Conservation (phyloP, 2,113 vertebrate genomes). For the Astur gentilis region DNA sequence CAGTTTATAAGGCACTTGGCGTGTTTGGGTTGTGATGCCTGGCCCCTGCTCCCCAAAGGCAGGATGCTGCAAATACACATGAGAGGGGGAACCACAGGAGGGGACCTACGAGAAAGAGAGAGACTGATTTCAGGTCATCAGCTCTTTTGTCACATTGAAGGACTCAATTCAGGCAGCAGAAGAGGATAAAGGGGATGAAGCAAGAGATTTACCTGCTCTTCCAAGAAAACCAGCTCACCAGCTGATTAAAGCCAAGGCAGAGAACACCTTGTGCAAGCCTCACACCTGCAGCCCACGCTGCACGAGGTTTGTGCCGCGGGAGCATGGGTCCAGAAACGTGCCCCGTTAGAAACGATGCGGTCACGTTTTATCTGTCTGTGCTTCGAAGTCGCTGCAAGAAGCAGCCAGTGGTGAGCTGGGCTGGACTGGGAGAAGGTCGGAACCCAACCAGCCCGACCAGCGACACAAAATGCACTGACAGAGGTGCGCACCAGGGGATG, state of each 20-base stretch:
- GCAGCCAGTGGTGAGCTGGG: neutral
- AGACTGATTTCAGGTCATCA: neutral
- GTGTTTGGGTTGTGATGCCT: neutral
- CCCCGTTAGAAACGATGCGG: fast-evolving
- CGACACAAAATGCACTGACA: fast-evolving
- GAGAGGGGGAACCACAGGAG: neutral
- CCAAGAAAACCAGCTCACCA: neutral
- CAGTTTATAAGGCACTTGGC: neutral
- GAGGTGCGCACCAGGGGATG: fast-evolving
- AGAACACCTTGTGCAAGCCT: neutral
- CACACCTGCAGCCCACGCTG: neutral
- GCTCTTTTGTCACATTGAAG: neutral
- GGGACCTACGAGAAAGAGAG: too few species aligned
- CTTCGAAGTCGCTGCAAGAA: neutral
- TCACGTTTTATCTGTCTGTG: fast-evolving
- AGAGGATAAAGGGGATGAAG: neutral
- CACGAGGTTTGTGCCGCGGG: fast-evolving
- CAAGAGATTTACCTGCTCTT: neutral
- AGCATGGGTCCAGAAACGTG: fast-evolving
- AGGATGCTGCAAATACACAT: too few species aligned
- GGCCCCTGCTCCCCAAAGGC: neutral
- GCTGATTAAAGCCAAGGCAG: neutral
- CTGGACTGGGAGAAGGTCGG: neutral
- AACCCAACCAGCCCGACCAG: neutral
- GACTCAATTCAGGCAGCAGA: neutral